Conservation (phyloP, 2,888 invertebrate species). For the Lepidochrysops patricia region DNA sequence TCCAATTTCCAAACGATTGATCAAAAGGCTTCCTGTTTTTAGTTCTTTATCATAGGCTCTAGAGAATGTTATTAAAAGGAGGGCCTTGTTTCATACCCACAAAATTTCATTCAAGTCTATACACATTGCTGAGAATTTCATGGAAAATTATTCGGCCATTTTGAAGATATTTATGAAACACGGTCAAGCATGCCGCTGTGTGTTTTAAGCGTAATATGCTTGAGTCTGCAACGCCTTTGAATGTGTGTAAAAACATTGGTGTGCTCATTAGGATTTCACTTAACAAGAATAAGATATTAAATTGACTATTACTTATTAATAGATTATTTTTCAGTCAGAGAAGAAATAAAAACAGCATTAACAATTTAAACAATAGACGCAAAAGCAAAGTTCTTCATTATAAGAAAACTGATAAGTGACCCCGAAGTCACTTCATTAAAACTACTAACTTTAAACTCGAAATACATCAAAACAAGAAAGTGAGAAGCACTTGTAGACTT, state of each 20-base stretch:
- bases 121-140: constrained; percentile 16
- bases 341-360: neutral
- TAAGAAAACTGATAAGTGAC: too few relatives aligned
- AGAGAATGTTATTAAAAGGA: constrained; percentile 11
- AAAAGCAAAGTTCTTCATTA: neutral
- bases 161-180: constrained; percentile 12
- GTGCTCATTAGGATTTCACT: constrained; percentile 26
- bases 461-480: neutral
- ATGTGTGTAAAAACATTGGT: constrained; percentile 33
- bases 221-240: constrained; percentile 33
- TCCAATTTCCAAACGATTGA: neutral
- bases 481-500: neutral
- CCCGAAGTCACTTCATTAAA: neutral
- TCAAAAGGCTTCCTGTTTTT: constrained; percentile 9
- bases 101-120: constrained; percentile 4
- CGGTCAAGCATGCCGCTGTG: constrained; percentile 32
- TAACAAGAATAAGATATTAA: neutral
- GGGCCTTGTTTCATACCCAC: constrained; percentile 11
- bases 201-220: constrained; percentile 33
- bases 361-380: neutral
- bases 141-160: constrained; percentile 16
- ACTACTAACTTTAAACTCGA: neutral
- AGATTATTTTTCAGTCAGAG: neutral
- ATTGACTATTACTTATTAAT: neutral
- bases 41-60: constrained; percentile 5